A percentile compares a stretch with the other conserved stretches of the same genome.
Conservation (phyloP, 2,888 invertebrate genomes). For the Ryuthela nishihirai region DNA sequence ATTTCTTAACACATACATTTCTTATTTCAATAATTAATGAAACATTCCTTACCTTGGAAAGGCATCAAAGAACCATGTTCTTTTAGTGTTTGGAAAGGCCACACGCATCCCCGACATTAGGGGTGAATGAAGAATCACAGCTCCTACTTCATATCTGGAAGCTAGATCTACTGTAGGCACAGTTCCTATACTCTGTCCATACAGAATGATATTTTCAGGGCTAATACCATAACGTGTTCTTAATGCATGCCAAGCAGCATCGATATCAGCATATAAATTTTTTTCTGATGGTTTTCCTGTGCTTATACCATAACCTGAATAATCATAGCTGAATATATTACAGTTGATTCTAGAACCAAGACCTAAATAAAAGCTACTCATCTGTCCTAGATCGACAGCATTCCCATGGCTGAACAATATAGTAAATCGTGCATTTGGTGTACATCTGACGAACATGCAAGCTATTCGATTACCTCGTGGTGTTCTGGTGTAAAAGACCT, state of each 20-base stretch:
- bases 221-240: conserved; percentile 83
- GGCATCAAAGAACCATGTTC: conserved; percentile 98
- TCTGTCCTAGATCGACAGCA: conserved; percentile 97
- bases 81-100: conserved; percentile 93
- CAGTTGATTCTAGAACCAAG: conserved; percentile 93
- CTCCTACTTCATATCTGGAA: conserved; percentile 74
- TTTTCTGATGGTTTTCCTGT: conserved; percentile 96
- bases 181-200: conserved; percentile 98
- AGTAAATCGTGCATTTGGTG: conserved; percentile 83
- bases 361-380: conserved; percentile 96
- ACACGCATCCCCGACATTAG: conserved; percentile 98
- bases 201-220: conserved; percentile 94
- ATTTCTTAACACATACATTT: no score
- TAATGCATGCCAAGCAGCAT: conserved; percentile 92
- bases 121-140: conserved; percentile 95
- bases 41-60: conserved; percentile 94
- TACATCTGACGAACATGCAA: conserved; percentile 83
- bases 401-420: conserved; percentile 97
- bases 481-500: conserved; percentile 87
- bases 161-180: conserved; percentile 98
- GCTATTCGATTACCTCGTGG: conserved; percentile 93
- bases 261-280: conserved; percentile 98
- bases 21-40: no score
- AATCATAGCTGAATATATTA: conserved; percentile 84
- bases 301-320: conserved; percentile 86